These are phyloP conservation scores for Phoeniculus purpureus DNA, from an alignment of 2,797 vertebrate genomes.

Conservation along the genomic window DNA sequence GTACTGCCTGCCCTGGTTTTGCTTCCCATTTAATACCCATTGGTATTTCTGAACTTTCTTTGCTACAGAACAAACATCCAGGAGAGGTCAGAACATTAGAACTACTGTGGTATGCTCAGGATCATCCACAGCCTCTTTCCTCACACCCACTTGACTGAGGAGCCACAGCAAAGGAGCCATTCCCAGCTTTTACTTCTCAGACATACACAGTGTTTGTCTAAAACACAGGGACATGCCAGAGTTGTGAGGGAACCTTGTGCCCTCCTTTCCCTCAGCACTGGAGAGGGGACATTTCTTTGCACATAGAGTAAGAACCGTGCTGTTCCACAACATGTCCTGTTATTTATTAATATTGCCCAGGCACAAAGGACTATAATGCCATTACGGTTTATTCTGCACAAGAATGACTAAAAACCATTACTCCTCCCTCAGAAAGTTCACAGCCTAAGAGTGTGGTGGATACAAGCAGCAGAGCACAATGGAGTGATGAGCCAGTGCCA, in stretches of 20 bases:
- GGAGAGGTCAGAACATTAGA: neutral
- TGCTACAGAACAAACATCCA: neutral
- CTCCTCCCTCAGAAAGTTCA: neutral
- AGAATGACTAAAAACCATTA: neutral
- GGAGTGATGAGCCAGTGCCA: neutral
- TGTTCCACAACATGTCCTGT: neutral
- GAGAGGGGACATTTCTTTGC: neutral
- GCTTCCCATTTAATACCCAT: neutral
- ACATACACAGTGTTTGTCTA: neutral
- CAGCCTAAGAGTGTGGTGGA: neutral
- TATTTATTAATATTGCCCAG: neutral
- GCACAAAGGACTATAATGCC: neutral
- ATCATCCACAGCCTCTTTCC: neutral
- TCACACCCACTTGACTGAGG: neutral
- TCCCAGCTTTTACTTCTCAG: neutral
- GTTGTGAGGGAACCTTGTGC: neutral
- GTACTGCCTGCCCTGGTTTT: neutral
- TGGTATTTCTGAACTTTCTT: neutral
- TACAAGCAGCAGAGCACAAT: neutral
- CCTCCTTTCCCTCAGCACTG: neutral
- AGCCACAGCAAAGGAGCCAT: accelerated
- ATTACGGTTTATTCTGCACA: neutral
- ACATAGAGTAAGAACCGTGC: neutral
- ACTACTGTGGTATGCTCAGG: neutral
- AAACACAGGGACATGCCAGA: neutral